These are phyloP conservation scores for Drosophila dunni DNA, from an alignment of 1,140 invertebrate genomes.

Conservation along the genomic window DNA sequence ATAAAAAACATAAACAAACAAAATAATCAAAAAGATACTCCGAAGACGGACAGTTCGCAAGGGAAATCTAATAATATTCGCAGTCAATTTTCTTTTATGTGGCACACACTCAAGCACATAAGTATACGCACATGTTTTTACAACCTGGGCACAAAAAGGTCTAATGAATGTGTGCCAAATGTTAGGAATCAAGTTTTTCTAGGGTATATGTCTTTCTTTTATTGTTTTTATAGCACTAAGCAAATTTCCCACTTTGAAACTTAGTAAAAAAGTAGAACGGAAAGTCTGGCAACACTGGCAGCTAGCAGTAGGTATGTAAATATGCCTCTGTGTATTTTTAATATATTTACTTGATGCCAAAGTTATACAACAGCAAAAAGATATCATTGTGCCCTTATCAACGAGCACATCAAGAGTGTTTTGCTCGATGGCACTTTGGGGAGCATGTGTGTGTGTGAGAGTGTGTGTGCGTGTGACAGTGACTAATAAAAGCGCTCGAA, in stretches of 20 bases:
- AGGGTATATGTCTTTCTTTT: neutral
- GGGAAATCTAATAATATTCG: slow-evolving; percentile 65
- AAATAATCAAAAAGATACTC: slow-evolving; percentile 2
- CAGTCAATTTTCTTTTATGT: slow-evolving; percentile 79
- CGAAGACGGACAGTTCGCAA: slow-evolving; percentile 20
- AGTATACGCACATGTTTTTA: slow-evolving; percentile 13
- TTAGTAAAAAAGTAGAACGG: too few relatives aligned
- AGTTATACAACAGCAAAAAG: slow-evolving; percentile 57
- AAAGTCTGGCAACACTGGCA: slow-evolving; percentile 22
- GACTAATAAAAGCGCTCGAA: slow-evolving; percentile 72
- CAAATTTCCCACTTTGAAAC: slow-evolving; percentile 67
- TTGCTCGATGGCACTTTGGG: slow-evolving; percentile 76
- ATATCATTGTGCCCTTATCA: slow-evolving; percentile 70
- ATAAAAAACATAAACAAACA: slow-evolving; percentile 42
- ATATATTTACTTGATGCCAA: slow-evolving; percentile 63
- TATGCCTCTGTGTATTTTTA: slow-evolving; percentile 58
- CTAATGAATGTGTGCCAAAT: too few relatives aligned
- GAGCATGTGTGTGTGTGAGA: slow-evolving; percentile 47
- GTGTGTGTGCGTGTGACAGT: slow-evolving; percentile 58
- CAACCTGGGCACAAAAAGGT: too few relatives aligned
- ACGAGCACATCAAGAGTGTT: slow-evolving; percentile 62
- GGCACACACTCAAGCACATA: slow-evolving; percentile 21
- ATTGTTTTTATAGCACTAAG: slow-evolving; percentile 57
- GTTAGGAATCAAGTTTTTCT: too few relatives aligned
- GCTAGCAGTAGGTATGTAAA: slow-evolving; percentile 16